A percentile compares a stretch with the other conserved stretches of the same genome.
These are phyloP conservation scores for Dendropsophus ebraccatus DNA, from an alignment of 2,113 vertebrate species.

Conservation along the genomic window DNA sequence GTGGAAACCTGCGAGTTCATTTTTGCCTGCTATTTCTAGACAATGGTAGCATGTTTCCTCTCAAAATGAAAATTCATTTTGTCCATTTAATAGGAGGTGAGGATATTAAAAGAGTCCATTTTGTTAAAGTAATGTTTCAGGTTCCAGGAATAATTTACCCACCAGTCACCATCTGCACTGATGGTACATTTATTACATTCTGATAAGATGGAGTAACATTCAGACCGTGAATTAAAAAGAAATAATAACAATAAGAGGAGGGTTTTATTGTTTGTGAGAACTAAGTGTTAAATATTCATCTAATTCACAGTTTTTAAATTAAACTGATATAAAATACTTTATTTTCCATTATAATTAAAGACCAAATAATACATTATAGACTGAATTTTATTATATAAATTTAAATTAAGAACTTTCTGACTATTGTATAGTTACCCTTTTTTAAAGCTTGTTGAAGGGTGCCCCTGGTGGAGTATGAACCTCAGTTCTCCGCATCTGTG, in stretches of 20 bases:
- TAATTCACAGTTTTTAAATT: conserved; percentile 1
- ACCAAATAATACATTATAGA: neutral
- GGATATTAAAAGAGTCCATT: conserved; percentile 83
- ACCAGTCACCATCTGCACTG: conserved; percentile 72
- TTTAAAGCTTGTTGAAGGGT: no score
- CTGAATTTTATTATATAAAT: neutral
- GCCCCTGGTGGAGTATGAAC: no score
- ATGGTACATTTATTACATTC: conserved; percentile 81
- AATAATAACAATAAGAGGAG: conserved; percentile 29
- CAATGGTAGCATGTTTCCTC: conserved; percentile 84
- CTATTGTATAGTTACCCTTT: no score
- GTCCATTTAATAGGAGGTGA: conserved; percentile 80
- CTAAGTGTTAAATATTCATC: conserved; percentile 23
- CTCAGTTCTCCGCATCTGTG: no score
- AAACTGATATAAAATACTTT: neutral
- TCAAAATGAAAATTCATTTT: conserved; percentile 85
- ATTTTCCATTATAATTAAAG: neutral
- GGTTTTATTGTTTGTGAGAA: neutral
- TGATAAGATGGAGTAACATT: conserved; percentile 68
- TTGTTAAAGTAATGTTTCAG: conserved; percentile 82
- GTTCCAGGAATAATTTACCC: conserved; percentile 77
- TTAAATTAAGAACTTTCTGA: neutral
- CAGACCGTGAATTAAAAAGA: conserved; percentile 19
- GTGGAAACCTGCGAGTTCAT: conserved; percentile 82
- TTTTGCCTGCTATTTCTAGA: conserved; percentile 86